A percentile compares a stretch with the other conserved stretches of the same genome.
phyloP scores from a whole-genome alignment of 2,888 invertebrate species.

The Dysmachus trigonus region DNA sequence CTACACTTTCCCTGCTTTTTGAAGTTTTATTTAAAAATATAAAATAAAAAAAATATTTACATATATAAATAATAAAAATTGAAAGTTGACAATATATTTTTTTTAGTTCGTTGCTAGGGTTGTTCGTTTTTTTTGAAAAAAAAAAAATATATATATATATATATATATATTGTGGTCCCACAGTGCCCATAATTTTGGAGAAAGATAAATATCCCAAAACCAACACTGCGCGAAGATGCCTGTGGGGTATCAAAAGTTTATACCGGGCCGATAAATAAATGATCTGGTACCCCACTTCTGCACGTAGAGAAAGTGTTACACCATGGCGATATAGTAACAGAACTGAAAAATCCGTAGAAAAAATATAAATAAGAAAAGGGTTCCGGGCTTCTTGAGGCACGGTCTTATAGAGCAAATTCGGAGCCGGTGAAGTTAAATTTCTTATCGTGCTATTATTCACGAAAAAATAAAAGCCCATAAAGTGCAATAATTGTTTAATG shows the following conservation, averaged over 20 bases:
- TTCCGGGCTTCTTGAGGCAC: not conserved
- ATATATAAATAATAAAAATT: not conserved
- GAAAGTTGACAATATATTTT: constrained; percentile 14
- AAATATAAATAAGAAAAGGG: not conserved
- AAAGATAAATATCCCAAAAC: not conserved
- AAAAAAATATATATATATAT: no score
- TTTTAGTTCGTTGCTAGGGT: not conserved
- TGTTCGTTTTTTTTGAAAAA: not conserved
- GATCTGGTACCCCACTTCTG: not conserved
- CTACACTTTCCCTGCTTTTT: not conserved
- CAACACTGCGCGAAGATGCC: constrained; percentile 4
- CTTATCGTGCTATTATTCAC: not conserved
- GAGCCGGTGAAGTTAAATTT: constrained; percentile 16
- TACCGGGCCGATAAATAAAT: not conserved
- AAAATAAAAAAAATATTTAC: no score
- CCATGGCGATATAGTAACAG: not conserved
- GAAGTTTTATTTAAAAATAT: constrained; percentile 21
- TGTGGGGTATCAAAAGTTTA: not conserved
- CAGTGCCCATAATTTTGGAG: not conserved
- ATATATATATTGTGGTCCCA: constrained; percentile 1
- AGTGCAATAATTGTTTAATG: not conserved
- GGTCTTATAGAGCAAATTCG: not conserved
- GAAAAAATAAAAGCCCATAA: not conserved
- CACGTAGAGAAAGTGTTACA: not conserved
- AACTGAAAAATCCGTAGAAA: not conserved